Percentiles rank a stretch among this genome's conserved stretches.
Conservation (phyloP, 2,797 vertebrate species). For the Semaprochilodus insignis region DNA sequence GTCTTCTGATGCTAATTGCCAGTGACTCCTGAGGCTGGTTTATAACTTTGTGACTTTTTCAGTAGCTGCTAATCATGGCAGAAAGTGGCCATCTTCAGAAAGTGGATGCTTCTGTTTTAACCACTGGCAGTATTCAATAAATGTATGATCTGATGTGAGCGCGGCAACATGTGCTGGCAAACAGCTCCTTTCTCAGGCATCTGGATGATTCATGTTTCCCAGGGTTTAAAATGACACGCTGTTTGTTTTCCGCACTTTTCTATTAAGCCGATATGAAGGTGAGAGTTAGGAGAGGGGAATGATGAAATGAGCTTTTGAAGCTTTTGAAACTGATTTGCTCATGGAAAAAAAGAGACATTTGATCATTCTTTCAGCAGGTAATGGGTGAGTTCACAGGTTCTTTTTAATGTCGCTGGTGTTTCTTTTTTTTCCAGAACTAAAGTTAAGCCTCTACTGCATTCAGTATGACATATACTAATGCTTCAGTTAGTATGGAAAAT, state of each 20-base stretch:
- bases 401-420: neutral
- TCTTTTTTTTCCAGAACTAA: neutral
- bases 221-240: conserved; percentile 17
- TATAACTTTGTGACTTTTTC: conserved; percentile 59
- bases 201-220: conserved; percentile 63
- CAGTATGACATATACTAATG: neutral
- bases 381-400: neutral
- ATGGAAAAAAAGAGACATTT: conserved; percentile 10
- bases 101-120: conserved; percentile 55
- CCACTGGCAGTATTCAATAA: conserved; percentile 63
- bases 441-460: neutral
- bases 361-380: conserved; percentile 24
- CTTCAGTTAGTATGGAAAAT: neutral
- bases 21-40: conserved; percentile 63
- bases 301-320: conserved; percentile 37
- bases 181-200: conserved; percentile 41
- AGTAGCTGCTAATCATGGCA: conserved; percentile 68
- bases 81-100: conserved; percentile 55
- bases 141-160: conserved; percentile 66
- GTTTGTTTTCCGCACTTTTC: conserved; percentile 55
- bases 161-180: conserved; percentile 9
- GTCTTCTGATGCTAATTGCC: conserved; percentile 74
- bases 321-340: neutral
- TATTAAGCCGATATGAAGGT: conserved; percentile 53
- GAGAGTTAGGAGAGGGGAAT: conserved; percentile 39